Evolutionary conservation across 2,113 vertebrate species (phyloP).

Genomic region (Leptosomus discolor): DNA sequence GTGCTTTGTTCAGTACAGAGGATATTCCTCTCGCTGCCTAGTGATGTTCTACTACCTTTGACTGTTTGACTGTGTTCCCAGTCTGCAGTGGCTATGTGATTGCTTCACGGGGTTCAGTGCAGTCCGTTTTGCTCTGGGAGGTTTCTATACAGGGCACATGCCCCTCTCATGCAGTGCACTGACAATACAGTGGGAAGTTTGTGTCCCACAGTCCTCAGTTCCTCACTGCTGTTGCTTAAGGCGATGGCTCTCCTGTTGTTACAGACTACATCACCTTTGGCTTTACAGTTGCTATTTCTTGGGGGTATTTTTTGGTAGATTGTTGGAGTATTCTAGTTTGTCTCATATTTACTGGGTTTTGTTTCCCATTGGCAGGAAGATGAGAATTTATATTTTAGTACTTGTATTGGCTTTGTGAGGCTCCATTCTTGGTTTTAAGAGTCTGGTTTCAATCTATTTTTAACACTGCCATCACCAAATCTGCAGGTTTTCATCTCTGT

Average conservation of each 20-base stretch:
- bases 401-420: background rate
- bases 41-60: background rate
- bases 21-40: background rate
- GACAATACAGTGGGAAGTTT: background rate
- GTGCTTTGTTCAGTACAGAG: background rate
- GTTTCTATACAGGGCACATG: background rate
- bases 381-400: background rate
- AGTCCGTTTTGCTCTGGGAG: background rate
- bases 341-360: background rate
- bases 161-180: background rate
- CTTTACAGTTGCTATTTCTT: background rate
- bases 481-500: background rate
- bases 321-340: background rate
- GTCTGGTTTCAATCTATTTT: background rate
- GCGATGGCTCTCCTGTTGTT: background rate
- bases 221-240: background rate
- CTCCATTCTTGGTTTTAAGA: background rate
- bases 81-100: rapidly evolving
- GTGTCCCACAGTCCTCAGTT: background rate
- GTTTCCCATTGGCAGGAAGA: background rate
- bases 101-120: background rate
- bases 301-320: background rate
- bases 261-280: background rate
- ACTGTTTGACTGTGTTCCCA: background rate
- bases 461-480: background rate